phyloP scores from a whole-genome alignment of 1,140 invertebrate genomes.

The Drosophila equinoxialis region DNA sequence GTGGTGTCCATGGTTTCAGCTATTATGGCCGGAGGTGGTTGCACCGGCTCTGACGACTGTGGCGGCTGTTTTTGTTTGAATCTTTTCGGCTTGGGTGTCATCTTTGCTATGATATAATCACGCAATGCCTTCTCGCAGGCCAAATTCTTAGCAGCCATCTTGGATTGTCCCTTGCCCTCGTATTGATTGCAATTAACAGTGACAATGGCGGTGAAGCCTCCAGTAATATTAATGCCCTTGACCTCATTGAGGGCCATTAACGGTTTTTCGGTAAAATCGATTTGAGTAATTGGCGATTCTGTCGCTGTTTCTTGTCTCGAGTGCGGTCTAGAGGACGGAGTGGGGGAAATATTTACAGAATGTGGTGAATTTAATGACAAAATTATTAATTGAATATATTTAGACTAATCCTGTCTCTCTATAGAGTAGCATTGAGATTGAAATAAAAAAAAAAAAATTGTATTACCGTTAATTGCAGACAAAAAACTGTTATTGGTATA shows the following conservation, averaged over 20 bases:
- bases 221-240: conserved; percentile 83
- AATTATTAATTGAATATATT: too few relatives aligned
- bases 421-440: conserved; percentile 35
- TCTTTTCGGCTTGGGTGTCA: conserved; percentile 83
- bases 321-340: conserved; percentile 54
- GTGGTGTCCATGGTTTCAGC: conserved; percentile 45
- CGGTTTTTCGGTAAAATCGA: conserved; percentile 91
- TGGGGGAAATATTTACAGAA: neutral
- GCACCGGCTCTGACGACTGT: conserved; percentile 3
- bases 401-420: too few relatives aligned
- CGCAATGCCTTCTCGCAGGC: conserved; percentile 90
- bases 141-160: conserved; percentile 85
- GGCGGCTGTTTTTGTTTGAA: conserved; percentile 27
- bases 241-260: conserved; percentile 94
- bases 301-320: conserved; percentile 86
- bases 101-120: conserved; percentile 87
- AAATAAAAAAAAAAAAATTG: conserved; percentile 55
- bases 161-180: conserved; percentile 83
- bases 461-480: conserved; percentile 66
- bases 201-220: conserved; percentile 77
- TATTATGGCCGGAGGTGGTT: neutral
- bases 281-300: conserved; percentile 87
- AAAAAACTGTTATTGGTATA: conserved; percentile 27
- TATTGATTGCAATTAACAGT: conserved; percentile 76
- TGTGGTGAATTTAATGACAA: conserved; percentile 25